Conservation (phyloP, 2,888 invertebrate species). For the Thymelicus acteon region DNA sequence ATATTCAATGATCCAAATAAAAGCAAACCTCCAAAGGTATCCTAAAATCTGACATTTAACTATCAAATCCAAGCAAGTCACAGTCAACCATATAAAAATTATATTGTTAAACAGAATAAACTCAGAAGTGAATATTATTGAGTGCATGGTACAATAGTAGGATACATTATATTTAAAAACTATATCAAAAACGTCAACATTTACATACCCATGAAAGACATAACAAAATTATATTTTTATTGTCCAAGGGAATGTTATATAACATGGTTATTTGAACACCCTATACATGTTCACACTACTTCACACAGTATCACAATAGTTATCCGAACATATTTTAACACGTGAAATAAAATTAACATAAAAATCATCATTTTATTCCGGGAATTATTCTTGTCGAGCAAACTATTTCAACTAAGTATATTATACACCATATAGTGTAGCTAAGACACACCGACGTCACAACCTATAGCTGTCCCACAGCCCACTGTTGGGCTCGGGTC, state of each 20-base stretch:
- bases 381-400: slow-evolving; percentile 12
- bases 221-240: slow-evolving; percentile 57
- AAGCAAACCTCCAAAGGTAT: neutral
- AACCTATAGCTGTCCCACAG: too few species aligned
- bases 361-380: neutral
- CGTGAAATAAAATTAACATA: neutral
- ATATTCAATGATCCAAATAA: neutral
- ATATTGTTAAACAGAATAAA: too few species aligned
- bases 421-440: too few species aligned
- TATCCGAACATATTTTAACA: slow-evolving; percentile 6
- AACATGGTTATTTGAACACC: slow-evolving; percentile 43
- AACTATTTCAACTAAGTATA: slow-evolving; percentile 7
- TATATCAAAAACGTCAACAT: slow-evolving; percentile 36
- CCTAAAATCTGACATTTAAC: neutral
- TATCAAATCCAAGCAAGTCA: neutral
- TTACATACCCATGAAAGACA: slow-evolving; percentile 58
- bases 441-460: too few species aligned
- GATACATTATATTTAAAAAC: slow-evolving; percentile 14
- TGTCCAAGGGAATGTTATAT: slow-evolving; percentile 63
- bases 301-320: slow-evolving; percentile 41
- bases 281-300: slow-evolving; percentile 7
- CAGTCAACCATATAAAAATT: too few species aligned
- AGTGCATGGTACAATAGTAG: neutral
- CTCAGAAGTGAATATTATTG: too few species aligned
- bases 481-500: too few species aligned